Evolutionary conservation across 2,113 vertebrate species (phyloP), one percentile per base, ranked within the genome.

Genomic region (Trichechus manatus): DNA sequence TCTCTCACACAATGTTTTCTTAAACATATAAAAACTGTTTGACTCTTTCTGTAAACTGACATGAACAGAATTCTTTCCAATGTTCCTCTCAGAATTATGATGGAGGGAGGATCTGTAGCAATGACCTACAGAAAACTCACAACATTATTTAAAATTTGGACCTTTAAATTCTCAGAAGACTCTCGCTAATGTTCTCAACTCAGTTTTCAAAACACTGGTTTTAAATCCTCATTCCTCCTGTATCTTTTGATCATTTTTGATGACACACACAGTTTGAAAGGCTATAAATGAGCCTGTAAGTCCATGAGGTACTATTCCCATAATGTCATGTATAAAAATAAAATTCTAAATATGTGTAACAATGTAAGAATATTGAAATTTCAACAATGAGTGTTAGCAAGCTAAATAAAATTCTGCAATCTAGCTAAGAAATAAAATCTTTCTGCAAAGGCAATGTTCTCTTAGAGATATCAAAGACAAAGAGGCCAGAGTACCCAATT

Each of bases 1-100:
- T 92, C 64, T 96, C 74, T 97, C 96, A 93, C 74, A 94, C 68
- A 96, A 86, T 83, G 84, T 96, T 98, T 97, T 94, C 88, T 96
- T 96, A 97, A 95, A 97, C 78, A 97, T 93, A 97, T 90, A 94
- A 97, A 98, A 94, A 89, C 63, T 94, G 81, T 91, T 95, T 97
- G 94, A 92, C 89, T 87, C 95, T 95, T 95, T 4, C 84, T 96
- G 92, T 88, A 94, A 98, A 87, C 86, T n/a, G 13, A 95, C 56
- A 94, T 7, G 42, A 97, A 53, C 68, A 84, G 72, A 95, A 97
- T 81, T 61, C 89, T 97, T 98, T 95, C 96, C 98, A 78, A 84
- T 97, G 91, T 85, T 96, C 47, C 92, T 50, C 93, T 96, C 79
- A 91, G 89, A 89, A 96, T 79, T 94, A 97, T 64, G 63, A 91